phyloP scores from a whole-genome alignment of 2,797 vertebrate genomes.

The Scarus forsteni region DNA sequence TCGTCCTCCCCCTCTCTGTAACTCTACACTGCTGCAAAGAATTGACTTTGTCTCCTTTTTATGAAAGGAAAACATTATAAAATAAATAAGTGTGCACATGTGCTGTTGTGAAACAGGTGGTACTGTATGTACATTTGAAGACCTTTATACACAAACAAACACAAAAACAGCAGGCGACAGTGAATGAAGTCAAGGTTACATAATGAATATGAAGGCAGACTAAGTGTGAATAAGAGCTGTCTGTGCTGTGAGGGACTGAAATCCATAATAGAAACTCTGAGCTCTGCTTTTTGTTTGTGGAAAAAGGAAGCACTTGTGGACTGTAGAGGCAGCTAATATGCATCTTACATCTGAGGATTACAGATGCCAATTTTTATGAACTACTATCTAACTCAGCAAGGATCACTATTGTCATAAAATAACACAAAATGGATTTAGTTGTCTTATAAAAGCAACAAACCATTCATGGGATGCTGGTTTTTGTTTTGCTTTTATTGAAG shows the following conservation, averaged over 20 bases:
- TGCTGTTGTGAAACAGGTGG: background rate
- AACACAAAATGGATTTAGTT: no score
- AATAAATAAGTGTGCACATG: conserved; percentile 9
- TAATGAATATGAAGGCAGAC: conserved; percentile 15
- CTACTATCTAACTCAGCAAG: no score
- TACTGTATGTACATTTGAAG: background rate
- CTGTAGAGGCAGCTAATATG: background rate
- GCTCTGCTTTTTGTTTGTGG: conserved; percentile 9
- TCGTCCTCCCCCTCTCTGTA: conserved; percentile 13
- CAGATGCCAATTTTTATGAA: background rate
- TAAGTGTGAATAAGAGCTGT: conserved; percentile 23
- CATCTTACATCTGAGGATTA: background rate
- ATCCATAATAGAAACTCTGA: conserved; percentile 26
- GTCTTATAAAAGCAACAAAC: no score
- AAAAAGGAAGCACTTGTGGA: conserved; percentile 16
- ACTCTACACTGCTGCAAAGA: conserved; percentile 27
- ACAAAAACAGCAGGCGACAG: conserved; percentile 6
- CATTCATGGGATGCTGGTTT: no score
- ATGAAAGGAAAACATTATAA: background rate
- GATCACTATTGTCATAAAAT: no score
- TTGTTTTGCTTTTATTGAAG: no score
- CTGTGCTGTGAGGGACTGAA: conserved; percentile 31
- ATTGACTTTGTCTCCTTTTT: conserved; percentile 18
- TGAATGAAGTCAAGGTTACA: conserved; percentile 18
- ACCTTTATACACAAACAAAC: conserved; percentile 9